These are phyloP conservation scores for Sinocyclocheilus anshuiensis DNA, from an alignment of 2,113 vertebrate species.

Conservation along the genomic window DNA sequence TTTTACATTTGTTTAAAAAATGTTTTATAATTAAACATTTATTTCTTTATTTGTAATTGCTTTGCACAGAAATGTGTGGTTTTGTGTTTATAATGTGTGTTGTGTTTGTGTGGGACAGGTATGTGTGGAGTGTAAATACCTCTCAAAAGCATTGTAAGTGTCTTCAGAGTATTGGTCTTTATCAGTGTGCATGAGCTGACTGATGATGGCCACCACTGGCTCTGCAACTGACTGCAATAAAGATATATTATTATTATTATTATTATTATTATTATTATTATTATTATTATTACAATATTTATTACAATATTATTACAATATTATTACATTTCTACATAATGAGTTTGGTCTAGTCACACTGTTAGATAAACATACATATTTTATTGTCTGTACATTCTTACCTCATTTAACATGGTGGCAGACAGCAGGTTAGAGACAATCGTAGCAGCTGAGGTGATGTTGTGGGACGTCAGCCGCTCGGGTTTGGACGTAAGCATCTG, in stretches of 20 bases:
- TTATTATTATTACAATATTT: neutral
- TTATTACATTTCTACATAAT: neutral
- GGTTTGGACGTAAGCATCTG: constrained; percentile 51
- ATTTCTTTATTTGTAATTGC: no score
- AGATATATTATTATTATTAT: neutral
- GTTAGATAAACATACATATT: no score
- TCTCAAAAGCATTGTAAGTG: neutral
- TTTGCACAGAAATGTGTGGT: no score
- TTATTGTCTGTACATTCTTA: neutral
- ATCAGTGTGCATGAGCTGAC: constrained; percentile 43
- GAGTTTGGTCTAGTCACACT: no score
- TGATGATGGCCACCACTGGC: constrained; percentile 36
- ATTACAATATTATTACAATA: neutral
- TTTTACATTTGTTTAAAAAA: no score
- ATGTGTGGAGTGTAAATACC: constrained; percentile 8
- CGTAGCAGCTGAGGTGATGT: constrained; percentile 46
- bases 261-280: no score
- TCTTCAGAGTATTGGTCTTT: neutral
- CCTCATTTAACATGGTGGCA: neutral
- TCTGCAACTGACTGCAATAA: constrained; percentile 27
- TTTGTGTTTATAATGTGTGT: neutral
- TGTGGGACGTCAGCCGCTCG: constrained; percentile 14
- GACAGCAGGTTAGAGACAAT: constrained; percentile 1
- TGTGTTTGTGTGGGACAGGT: neutral
- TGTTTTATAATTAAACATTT: no score